Percentiles rank a stretch among this genome's conserved stretches.
Evolutionary conservation across 2,113 vertebrate genomes (phyloP).

Genomic region (Otocyon megalotis): DNA sequence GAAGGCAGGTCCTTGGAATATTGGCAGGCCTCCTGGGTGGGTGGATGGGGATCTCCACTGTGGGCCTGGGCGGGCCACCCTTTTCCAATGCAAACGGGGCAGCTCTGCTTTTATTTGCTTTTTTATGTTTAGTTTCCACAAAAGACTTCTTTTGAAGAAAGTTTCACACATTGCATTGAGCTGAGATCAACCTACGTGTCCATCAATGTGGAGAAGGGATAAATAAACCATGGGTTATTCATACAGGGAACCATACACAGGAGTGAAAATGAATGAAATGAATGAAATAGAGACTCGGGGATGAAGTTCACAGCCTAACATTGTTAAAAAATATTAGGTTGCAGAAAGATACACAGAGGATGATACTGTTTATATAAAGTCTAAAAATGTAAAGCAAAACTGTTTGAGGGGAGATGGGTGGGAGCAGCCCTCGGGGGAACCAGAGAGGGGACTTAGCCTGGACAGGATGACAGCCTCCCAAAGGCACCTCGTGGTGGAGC

Average conservation of each 20-base stretch:
- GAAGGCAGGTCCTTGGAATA: not conserved
- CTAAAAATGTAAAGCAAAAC: not conserved
- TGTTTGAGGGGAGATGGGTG: not conserved
- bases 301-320: not conserved
- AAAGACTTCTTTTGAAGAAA: not conserved
- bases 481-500: not conserved
- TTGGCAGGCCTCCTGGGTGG: not conserved
- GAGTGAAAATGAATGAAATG: not conserved
- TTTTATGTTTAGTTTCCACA: not conserved
- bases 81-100: not conserved
- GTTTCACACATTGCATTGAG: not conserved
- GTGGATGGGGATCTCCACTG: not conserved
- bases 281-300: not conserved
- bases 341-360: not conserved
- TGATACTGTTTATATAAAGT: not conserved
- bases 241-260: not conserved
- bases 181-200: not conserved
- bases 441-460: not conserved
- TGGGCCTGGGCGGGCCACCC: not conserved
- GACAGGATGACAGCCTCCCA: not conserved
- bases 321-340: not conserved
- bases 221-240: not conserved
- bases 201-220: not conserved
- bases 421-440: not conserved
- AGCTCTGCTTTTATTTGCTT: not conserved